phyloP scores from a whole-genome alignment of 23 tunicate species.

The Pegea sp. region DNA sequence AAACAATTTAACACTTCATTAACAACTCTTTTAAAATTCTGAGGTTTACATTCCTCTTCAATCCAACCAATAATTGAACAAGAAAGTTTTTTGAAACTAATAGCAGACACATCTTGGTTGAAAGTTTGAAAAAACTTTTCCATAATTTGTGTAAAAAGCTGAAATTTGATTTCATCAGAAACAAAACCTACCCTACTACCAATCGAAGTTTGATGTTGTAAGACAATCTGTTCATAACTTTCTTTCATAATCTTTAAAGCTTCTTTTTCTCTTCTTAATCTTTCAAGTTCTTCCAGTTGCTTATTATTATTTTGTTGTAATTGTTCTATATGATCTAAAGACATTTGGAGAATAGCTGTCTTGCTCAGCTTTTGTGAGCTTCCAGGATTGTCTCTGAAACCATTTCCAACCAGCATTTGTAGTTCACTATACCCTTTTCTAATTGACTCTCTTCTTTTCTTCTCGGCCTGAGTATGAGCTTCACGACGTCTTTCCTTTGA shows the following conservation, averaged over 20 bases:
- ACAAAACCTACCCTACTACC: constrained; percentile 9
- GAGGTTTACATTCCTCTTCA: constrained; percentile 80
- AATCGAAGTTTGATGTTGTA: constrained; percentile 21
- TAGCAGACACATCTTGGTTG: constrained; percentile 28
- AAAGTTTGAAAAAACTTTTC: constrained; percentile 53
- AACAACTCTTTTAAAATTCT: constrained; percentile 11
- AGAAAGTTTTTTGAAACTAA: constrained; percentile 46
- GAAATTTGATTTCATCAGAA: constrained; percentile 47
- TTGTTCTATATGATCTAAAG: constrained; percentile 57
- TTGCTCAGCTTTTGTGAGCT: constrained; percentile 51
- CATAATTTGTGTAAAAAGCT: constrained; percentile 53
- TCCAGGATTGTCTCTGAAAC: too few species aligned
- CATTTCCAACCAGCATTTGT: constrained; percentile 35
- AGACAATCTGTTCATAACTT: constrained; percentile 53
- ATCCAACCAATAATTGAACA: constrained; percentile 71
- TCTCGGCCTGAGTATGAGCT: constrained; percentile 97
- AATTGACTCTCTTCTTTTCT: constrained; percentile 78
- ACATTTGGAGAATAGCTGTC: constrained; percentile 57
- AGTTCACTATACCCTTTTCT: constrained; percentile 81
- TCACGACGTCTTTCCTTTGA: constrained; percentile 71
- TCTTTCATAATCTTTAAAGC: constrained; percentile 56
- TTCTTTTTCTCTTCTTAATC: constrained; percentile 35
- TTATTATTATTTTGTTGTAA: constrained; percentile 70
- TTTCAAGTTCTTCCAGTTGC: constrained; percentile 44
- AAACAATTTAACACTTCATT: constrained; percentile 19